Percentiles rank a stretch among this genome's conserved stretches.
phyloP scores from a whole-genome alignment of 2,797 vertebrate genomes.

The Danio aesculapii region DNA sequence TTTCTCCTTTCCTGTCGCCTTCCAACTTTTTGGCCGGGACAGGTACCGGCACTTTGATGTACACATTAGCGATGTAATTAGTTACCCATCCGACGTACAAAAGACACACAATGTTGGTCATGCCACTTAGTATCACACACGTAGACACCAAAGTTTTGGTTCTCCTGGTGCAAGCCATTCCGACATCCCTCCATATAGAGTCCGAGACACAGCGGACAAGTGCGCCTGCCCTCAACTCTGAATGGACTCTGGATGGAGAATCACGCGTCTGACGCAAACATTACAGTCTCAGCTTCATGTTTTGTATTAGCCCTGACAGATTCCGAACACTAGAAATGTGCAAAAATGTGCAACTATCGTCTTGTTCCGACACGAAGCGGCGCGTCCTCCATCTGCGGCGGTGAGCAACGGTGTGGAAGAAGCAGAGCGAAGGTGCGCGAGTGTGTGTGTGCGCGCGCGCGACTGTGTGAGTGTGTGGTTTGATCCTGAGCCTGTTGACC shows the following conservation, averaged over 20 bases:
- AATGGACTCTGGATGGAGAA: constrained; percentile 42
- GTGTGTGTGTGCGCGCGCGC: neutral
- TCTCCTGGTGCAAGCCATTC: constrained; percentile 98
- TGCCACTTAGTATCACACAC: constrained; percentile 97
- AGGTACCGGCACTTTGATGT: constrained; percentile 93
- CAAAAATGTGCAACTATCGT: neutral
- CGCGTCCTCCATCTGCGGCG: constrained; percentile 44
- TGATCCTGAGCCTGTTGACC: constrained; percentile 68
- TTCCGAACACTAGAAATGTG: constrained; percentile 19
- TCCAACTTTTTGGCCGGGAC: constrained; percentile 92
- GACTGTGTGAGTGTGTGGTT: neutral
- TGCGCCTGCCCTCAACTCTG: constrained; percentile 65
- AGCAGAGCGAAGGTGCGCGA: constrained; percentile 34
- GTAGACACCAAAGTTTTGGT: constrained; percentile 99
- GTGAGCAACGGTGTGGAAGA: constrained; percentile 64
- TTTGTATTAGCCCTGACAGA: constrained; percentile 62
- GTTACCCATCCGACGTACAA: constrained; percentile 98
- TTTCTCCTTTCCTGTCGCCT: constrained; percentile 93
- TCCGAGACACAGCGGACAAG: constrained; percentile 73
- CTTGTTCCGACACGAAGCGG: constrained; percentile 50
- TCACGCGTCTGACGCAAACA: constrained; percentile 56
- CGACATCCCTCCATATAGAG: constrained; percentile 87
- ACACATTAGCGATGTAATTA: constrained; percentile 96
- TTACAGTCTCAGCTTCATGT: constrained; percentile 15
- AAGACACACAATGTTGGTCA: constrained; percentile 97